phyloP scores from a whole-genome alignment of 1,140 invertebrate species.

The Triops longicaudatus region DNA sequence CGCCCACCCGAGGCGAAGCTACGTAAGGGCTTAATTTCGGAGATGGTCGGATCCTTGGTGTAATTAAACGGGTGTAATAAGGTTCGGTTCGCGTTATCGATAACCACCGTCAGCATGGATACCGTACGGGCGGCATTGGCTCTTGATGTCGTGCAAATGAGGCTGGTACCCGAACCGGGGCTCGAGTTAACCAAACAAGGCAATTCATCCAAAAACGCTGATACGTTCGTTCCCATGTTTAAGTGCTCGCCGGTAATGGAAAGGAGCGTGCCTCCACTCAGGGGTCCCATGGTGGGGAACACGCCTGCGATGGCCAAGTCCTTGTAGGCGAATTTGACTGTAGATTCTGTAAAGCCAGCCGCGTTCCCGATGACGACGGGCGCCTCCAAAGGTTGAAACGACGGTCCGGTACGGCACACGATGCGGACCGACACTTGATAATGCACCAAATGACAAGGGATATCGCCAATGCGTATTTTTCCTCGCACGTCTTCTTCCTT shows the following conservation, averaged over 20 bases:
- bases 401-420: conserved; percentile 73
- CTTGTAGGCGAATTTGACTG: conserved; percentile 82
- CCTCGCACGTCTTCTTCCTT: conserved; percentile 80
- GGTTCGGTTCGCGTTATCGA: conserved; percentile 73
- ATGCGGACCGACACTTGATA: conserved; percentile 88
- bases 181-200: conserved; percentile 79
- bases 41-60: conserved; percentile 83
- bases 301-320: conserved; percentile 70
- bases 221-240: conserved; percentile 84
- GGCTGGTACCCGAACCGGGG: conserved; percentile 75
- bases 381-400: conserved; percentile 57
- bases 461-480: conserved; percentile 82
- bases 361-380: conserved; percentile 81
- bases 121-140: conserved; percentile 46
- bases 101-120: conserved; percentile 58
- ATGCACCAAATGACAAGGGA: conserved; percentile 75
- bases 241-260: conserved; percentile 83
- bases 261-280: conserved; percentile 86
- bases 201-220: conserved; percentile 77
- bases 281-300: conserved; percentile 76
- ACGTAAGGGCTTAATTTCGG: conserved; percentile 79
- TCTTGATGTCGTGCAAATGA: conserved; percentile 77
- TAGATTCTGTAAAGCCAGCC: conserved; percentile 76
- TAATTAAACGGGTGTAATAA: conserved; percentile 71
- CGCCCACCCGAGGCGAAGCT: conserved; percentile 86